Base-by-base conservation (phyloP, 2,888 invertebrate species). In the Bhutanitis thaidina region DNA sequence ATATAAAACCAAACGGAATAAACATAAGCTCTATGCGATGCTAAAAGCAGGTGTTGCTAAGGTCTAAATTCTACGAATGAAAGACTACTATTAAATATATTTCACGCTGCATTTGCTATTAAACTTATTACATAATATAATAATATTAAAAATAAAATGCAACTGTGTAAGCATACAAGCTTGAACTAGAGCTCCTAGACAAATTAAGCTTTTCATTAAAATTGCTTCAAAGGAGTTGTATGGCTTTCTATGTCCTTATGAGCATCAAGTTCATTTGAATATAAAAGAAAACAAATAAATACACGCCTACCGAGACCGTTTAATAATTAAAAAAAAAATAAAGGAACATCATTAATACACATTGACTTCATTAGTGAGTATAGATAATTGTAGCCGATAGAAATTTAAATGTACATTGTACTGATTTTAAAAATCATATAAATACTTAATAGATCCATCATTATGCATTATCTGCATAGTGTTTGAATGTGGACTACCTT, bases 1-100 rank as follows among this genome's bases (percentile, higher is more conserved):
- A 61, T 57, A 62, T 56, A 63, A 64, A 66, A 62, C 57, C 54
- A 56, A 44, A 54, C 37, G 48, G 13, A 45, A 39, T 53, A 52
- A 50, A 58, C 53, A 56, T 55, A 57, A 81, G 83, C 83, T 69
- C 80, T 85, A 84, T 61, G 71, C 82, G 72, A 73, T 64, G 73
- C 82, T 84, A 85, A 67, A 84, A 85, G 81, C 79, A 62, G 75
- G 72, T 51, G 8, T 69, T 69, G 70, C 71, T 58, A 74, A 60
- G 62, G 55, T 56, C 65, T 64, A 71, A 64, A 44, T n/a, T 65
- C 65, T 74, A n/a, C n/a, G 76, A 77, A 76, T 74, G 75, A 77
- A 80, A 80, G 69, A 74, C 73, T 70, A 71, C 55, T 67, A 62
- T 73, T 69, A 76, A 76, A 79, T 77, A 77, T 78, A 27, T 27